Conservation (phyloP, 2,113 vertebrate species). For the Rhinoderma darwinii region DNA sequence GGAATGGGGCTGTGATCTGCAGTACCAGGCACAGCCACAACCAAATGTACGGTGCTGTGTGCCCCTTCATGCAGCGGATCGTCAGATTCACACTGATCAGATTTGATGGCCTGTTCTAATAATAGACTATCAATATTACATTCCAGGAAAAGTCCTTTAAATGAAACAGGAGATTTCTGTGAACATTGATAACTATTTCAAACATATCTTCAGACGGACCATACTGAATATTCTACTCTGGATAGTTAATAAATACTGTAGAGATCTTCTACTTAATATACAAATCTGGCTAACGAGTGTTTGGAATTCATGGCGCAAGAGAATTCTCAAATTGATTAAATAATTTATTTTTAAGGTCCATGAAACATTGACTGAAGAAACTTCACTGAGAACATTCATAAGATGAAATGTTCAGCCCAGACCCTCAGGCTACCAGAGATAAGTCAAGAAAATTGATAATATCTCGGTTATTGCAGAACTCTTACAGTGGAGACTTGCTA, state of each 20-base stretch:
- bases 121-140: too few relatives aligned
- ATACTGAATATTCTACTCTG: background rate
- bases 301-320: background rate
- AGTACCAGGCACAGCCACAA: too few relatives aligned
- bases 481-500: background rate
- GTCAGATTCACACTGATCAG: too few relatives aligned
- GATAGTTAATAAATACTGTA: background rate
- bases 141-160: too few relatives aligned
- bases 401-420: background rate
- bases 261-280: background rate
- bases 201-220: background rate
- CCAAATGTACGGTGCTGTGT: too few relatives aligned
- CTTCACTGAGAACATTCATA: conserved; percentile 11
- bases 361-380: conserved; percentile 1
- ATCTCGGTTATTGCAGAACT: background rate
- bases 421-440: background rate
- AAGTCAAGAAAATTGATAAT: conserved; percentile 16
- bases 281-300: background rate
- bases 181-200: too few relatives aligned
- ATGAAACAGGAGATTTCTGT: too few relatives aligned
- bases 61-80: too few relatives aligned
- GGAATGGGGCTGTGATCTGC: too few relatives aligned
- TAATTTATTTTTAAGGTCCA: background rate
- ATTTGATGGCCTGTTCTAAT: too few relatives aligned
- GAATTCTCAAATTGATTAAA: background rate